These are phyloP conservation scores for Pseudorhiza aurosa DNA, from an alignment of 30 jellyfish, hydroid and myxozoan genomes.

Conservation along the genomic window DNA sequence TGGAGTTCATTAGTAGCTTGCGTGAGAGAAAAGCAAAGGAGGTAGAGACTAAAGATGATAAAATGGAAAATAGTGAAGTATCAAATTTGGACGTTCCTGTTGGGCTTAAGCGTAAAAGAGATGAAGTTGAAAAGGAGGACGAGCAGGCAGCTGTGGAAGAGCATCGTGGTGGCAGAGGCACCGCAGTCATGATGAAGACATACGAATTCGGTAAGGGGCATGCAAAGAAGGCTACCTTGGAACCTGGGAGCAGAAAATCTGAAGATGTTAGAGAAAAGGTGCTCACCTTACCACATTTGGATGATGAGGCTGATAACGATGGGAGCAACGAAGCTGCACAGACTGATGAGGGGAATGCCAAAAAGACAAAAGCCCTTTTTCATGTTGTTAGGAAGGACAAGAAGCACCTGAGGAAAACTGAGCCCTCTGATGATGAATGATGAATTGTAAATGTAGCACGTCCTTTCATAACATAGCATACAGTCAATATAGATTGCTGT, in stretches of 20 bases:
- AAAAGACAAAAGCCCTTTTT: background rate
- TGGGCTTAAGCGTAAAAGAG: conserved; percentile 42
- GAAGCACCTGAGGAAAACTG: conserved; percentile 18
- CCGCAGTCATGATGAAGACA: conserved; percentile 10
- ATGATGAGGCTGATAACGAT: conserved; percentile 5
- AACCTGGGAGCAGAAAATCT: background rate
- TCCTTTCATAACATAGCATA: no score
- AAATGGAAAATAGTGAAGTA: background rate
- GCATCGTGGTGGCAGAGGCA: background rate
- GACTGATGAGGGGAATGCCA: background rate
- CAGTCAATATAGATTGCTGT: no score
- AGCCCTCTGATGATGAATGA: background rate
- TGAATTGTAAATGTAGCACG: background rate
- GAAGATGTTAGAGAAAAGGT: background rate
- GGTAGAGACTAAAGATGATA: background rate
- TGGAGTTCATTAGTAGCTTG: conserved; percentile 16
- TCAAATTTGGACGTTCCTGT: background rate
- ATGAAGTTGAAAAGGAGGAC: conserved; percentile 13
- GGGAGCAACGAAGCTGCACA: background rate
- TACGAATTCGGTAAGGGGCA: conserved; percentile 34
- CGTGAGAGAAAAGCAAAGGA: background rate
- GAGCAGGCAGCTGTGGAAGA: conserved; percentile 2
- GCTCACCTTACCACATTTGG: conserved; percentile 18
- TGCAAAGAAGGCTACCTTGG: background rate
- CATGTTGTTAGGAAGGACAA: conserved; percentile 1